Evolutionary conservation across 2,113 vertebrate species (phyloP).

Genomic region (Vidua chalybeata): DNA sequence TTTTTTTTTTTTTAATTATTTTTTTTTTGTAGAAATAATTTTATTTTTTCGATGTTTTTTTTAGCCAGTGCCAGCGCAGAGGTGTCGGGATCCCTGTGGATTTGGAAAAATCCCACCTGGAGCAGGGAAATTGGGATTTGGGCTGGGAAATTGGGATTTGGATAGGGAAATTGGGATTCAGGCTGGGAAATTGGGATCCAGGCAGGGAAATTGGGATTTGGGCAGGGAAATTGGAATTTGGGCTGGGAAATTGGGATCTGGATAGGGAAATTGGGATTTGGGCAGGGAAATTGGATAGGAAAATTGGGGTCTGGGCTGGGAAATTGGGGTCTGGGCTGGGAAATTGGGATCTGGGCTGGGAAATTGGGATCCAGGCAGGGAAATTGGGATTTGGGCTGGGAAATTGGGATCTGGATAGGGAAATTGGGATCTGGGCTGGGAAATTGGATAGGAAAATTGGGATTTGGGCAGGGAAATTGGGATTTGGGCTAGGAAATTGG

Average conservation of each 20-base stretch:
- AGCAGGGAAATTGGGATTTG: not conserved
- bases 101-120: not conserved
- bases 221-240: not conserved
- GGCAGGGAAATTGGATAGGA: no score
- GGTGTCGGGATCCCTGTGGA: not conserved
- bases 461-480: no score
- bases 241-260: accelerated
- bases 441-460: not conserved
- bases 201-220: not conserved
- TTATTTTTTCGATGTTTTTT: not conserved
- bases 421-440: not conserved
- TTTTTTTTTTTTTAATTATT: not conserved
- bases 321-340: not conserved
- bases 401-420: no score
- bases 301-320: not conserved
- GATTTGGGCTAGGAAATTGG: no score
- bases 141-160: not conserved
- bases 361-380: not conserved
- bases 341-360: not conserved
- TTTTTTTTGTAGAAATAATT: not conserved
- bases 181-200: not conserved
- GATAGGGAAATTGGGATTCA: no score
- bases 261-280: not conserved
- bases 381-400: no score
- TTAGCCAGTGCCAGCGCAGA: not conserved